These are phyloP conservation scores for Synergus japonicus DNA, from an alignment of 2,888 invertebrate species.

Conservation along the genomic window DNA sequence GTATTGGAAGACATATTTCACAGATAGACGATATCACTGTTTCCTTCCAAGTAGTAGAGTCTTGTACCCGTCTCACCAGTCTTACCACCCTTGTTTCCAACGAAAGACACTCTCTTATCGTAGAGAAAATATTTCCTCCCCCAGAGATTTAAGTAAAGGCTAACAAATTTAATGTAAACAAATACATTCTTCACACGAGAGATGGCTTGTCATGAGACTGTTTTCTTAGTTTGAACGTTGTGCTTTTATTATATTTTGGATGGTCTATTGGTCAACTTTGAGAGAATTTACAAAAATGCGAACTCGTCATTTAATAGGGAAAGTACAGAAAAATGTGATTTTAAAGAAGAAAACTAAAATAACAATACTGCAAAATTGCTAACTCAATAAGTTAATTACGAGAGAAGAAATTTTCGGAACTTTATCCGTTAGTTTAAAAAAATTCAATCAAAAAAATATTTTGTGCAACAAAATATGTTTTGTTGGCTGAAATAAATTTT, in stretches of 20 bases:
- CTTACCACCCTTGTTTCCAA: neutral
- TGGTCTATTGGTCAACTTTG: neutral
- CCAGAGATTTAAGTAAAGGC: neutral
- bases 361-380: no score
- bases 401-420: no score
- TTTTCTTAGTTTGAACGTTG: neutral
- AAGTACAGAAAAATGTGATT: no score
- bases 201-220: neutral
- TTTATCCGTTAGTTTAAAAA: no score
- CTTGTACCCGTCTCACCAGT: neutral
- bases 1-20: conserved; percentile 7
- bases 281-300: neutral
- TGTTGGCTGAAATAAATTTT: no score
- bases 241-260: neutral
- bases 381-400: no score
- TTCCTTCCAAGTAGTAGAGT: neutral
- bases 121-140: neutral
- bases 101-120: no score
- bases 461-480: no score
- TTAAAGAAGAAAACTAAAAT: no score
- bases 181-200: neutral
- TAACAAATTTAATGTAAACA: neutral
- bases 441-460: no score
- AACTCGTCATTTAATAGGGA: neutral
- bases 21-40: neutral